Conservation (phyloP, 2,888 invertebrate genomes). For the Euzetes globulus region DNA sequence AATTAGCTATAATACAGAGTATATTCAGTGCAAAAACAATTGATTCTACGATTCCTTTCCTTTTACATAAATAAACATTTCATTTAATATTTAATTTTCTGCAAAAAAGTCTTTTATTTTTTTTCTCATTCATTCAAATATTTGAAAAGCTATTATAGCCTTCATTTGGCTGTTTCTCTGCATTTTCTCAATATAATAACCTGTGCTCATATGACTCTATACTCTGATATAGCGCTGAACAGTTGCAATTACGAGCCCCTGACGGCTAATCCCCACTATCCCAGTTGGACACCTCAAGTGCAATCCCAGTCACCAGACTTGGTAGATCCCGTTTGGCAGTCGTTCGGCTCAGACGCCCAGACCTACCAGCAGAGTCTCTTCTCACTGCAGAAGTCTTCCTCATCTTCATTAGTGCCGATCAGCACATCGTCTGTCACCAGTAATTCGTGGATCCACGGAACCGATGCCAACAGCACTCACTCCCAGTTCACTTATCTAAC, state of each 20-base stretch:
- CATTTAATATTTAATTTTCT: not conserved
- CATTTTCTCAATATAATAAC: not conserved
- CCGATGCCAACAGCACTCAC: not conserved
- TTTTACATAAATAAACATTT: not conserved
- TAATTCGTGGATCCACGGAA: not conserved
- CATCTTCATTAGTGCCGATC: not conserved
- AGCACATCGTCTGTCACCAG: not conserved
- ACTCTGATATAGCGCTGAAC: not conserved
- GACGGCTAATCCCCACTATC: not conserved
- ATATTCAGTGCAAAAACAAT: too few relatives aligned
- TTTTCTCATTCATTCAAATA: not conserved
- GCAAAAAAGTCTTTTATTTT: not conserved
- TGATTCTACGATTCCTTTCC: too few relatives aligned
- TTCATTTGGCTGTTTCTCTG: not conserved
- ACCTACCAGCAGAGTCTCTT: not conserved
- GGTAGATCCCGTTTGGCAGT: too few relatives aligned
- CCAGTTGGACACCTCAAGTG: conserved; percentile 15
- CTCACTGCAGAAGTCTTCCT: not conserved
- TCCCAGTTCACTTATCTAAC: not conserved
- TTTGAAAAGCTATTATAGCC: conserved; percentile 5
- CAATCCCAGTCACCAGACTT: too few relatives aligned
- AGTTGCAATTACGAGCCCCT: not conserved
- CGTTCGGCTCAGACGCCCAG: too few relatives aligned
- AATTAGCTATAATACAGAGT: not conserved
- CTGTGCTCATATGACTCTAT: not conserved